Percentiles rank a stretch among this genome's conserved stretches.
Conservation (phyloP, 2,797 vertebrate species). For the Rhincodon typus region DNA sequence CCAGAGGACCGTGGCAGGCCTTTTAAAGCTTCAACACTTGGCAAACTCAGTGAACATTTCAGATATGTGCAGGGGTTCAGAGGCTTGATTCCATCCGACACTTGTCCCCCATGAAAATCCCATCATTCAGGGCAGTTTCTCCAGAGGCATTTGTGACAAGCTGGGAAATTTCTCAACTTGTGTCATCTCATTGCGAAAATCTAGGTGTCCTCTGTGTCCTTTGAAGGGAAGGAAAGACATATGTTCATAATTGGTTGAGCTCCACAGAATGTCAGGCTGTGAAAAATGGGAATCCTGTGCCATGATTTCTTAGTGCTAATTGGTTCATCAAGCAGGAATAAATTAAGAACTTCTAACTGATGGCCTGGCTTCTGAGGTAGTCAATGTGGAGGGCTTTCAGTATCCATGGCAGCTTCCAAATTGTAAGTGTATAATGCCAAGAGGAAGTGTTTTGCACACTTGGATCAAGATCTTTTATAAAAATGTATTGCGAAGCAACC, state of each 20-base stretch:
- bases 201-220: not conserved
- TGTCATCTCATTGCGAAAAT: not conserved
- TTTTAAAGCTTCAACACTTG: too few relatives aligned
- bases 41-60: too few relatives aligned
- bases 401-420: not conserved
- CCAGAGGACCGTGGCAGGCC: not conserved
- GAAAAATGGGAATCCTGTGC: not conserved
- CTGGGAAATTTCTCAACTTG: not conserved
- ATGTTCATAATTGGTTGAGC: not conserved
- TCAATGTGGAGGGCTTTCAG: not conserved
- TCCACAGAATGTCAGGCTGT: not conserved
- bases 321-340: not conserved
- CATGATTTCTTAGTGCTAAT: not conserved
- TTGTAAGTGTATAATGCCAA: not conserved
- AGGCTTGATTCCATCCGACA: not conserved
- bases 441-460: not conserved
- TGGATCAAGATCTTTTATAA: not conserved
- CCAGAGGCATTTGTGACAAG: not conserved
- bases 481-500: not conserved
- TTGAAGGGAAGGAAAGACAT: too few relatives aligned
- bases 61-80: not conserved
- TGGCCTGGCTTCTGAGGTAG: not conserved
- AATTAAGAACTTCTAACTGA: not conserved
- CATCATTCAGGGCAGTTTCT: not conserved
- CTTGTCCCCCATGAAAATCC: too few relatives aligned